phyloP scores from a whole-genome alignment of 2,888 invertebrate genomes.

The Drepanosiphum platanoidis region DNA sequence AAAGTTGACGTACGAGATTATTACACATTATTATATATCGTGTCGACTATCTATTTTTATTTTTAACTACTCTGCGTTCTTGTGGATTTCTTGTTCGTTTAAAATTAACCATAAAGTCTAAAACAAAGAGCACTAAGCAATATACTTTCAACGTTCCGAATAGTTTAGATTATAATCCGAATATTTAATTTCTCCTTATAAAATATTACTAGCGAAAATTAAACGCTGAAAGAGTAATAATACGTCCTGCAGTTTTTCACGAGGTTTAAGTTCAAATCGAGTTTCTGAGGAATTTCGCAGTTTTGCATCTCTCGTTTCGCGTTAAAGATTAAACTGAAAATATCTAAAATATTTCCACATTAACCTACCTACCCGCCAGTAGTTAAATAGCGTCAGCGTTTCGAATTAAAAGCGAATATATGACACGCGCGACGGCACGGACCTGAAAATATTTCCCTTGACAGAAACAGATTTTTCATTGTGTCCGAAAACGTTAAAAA shows the following conservation, averaged over 20 bases:
- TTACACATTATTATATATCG: no score
- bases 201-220: not conserved
- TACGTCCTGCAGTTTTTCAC: not conserved
- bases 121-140: not conserved
- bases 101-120: not conserved
- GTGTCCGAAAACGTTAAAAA: not conserved
- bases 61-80: not conserved
- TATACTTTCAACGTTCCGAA: not conserved
- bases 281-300: not conserved
- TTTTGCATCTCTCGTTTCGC: not conserved
- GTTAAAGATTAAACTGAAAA: not conserved
- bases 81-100: not conserved
- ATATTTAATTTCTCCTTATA: slow-evolving; percentile 4
- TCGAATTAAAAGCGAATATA: not conserved
- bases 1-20: no score
- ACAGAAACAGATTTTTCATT: not conserved
- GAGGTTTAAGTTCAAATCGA: not conserved
- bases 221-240: not conserved
- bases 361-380: not conserved
- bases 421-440: not conserved
- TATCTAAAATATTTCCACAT: not conserved
- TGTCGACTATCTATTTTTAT: no score
- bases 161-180: slow-evolving; percentile 6
- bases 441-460: not conserved
- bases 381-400: not conserved